phyloP scores from a whole-genome alignment of 2,797 vertebrate species.

The Hirundo rustica region DNA sequence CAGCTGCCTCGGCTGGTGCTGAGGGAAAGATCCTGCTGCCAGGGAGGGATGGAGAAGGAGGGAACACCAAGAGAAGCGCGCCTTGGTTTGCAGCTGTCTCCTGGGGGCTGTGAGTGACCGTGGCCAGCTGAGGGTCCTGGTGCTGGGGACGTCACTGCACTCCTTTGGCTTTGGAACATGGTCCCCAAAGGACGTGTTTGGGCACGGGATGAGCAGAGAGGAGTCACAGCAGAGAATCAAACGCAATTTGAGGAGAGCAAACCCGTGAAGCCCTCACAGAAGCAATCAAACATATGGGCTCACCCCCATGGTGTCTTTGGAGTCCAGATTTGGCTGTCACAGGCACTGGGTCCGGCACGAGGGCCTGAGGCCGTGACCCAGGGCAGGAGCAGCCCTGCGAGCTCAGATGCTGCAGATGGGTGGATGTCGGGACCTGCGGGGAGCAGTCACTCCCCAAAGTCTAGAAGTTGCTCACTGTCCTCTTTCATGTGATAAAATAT shows the following conservation, averaged over 20 bases:
- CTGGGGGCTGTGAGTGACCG: neutral
- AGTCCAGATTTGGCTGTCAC: rapidly evolving
- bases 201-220: rapidly evolving
- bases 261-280: neutral
- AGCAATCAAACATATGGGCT: rapidly evolving
- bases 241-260: neutral
- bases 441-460: neutral
- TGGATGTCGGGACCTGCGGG: neutral
- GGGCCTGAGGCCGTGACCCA: rapidly evolving
- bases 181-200: rapidly evolving
- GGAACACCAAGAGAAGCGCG: rapidly evolving
- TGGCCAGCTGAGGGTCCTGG: neutral
- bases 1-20: rapidly evolving
- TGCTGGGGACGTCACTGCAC: neutral
- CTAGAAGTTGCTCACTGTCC: neutral
- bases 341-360: rapidly evolving
- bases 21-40: rapidly evolving
- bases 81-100: neutral
- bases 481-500: neutral
- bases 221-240: neutral
- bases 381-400: neutral
- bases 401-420: rapidly evolving
- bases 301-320: rapidly evolving
- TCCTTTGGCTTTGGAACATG: neutral
- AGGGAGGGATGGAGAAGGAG: too few relatives aligned